Base-by-base conservation (phyloP, 1,140 invertebrate species). In the Telenomus remus region DNA sequence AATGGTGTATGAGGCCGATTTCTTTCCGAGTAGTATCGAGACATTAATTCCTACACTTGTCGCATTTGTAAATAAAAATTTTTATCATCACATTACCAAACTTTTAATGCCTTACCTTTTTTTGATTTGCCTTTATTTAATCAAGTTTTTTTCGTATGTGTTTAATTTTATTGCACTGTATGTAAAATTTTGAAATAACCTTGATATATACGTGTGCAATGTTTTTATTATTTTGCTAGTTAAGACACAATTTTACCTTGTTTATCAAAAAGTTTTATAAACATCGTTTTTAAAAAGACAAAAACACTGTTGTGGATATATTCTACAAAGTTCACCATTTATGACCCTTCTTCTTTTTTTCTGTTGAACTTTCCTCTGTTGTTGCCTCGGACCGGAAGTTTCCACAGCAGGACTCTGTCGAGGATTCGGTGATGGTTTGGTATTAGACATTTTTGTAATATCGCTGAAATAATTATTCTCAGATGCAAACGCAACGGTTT, bases 311-410 rank as follows among this genome's bases (percentile, higher is more conserved):
- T 3, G 19, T 6, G 6, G 19, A 6, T 27, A 3, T 27, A 27
- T 6, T 1, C 19, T 3, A 3, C 19, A 27, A 27, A 27, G 19
- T 39, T 81, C 80, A 89, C 88, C 86, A 90, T 57, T 89, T 89
- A 15, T 88, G 86, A 66, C 90, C 90, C 51, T 91, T 91, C 82
- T 91, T 92, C 79, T 92, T 92, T 73, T 92, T 76, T 91, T 91
- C 10, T 90, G 90, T 61, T 89, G 89, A 14, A 90, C 89, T 80
- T 92, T 91, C 27, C 91, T 84, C 66, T 91, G 90, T 66, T 91
- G 90, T 49, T 91, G 91, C 33, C 91, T 83, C 46, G 84, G 90
- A 1, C 90, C 91, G 13, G 87, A 80, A 6, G 83, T 74, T 79
- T 89, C 86, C 2, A 89, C 87, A 6, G 89, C 86, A 8, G 89